Percentiles rank a stretch among this genome's conserved stretches.
These are phyloP conservation scores for Pristionchus japonicus DNA, from an alignment of 2,888 invertebrate genomes.

Conservation along the genomic window DNA sequence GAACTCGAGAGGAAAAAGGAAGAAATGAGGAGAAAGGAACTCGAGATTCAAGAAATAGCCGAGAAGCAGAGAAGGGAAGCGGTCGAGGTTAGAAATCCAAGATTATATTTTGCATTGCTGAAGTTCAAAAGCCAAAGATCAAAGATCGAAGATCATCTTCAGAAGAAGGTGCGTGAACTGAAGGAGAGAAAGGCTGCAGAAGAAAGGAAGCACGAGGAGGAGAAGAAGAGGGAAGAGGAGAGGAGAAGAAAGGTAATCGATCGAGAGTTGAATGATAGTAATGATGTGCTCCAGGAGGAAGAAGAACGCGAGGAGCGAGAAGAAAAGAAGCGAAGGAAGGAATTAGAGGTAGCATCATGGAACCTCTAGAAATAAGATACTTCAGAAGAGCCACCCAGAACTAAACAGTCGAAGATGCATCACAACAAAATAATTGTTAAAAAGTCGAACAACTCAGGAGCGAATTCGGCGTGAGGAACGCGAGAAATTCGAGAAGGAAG, in stretches of 20 bases:
- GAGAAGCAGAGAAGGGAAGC: slow-evolving; percentile 42
- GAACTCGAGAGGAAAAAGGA: slow-evolving; percentile 37
- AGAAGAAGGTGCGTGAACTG: slow-evolving; percentile 23
- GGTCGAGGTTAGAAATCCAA: background rate
- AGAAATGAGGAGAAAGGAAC: slow-evolving; percentile 42
- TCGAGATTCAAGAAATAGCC: slow-evolving; percentile 30
- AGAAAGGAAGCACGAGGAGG: background rate
- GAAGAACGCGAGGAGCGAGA: background rate
- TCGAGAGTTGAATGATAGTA: background rate
- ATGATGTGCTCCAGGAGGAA: background rate
- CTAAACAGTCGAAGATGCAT: too few species aligned
- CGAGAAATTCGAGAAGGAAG: slow-evolving; percentile 4
- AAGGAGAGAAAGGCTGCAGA: slow-evolving; percentile 22
- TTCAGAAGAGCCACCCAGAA: too few species aligned
- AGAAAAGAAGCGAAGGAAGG: slow-evolving; percentile 11
- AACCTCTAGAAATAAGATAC: too few species aligned
- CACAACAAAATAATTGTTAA: background rate
- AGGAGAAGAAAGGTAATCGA: slow-evolving; percentile 1
- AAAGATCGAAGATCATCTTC: slow-evolving; percentile 13
- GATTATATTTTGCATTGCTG: too few species aligned
- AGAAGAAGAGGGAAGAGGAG: background rate
- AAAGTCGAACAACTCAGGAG: background rate
- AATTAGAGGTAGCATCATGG: background rate
- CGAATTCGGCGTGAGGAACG: slow-evolving; percentile 43
- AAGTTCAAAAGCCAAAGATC: background rate